Conservation (phyloP, 2,113 vertebrate genomes). For the Corythornis madagascariensis region DNA sequence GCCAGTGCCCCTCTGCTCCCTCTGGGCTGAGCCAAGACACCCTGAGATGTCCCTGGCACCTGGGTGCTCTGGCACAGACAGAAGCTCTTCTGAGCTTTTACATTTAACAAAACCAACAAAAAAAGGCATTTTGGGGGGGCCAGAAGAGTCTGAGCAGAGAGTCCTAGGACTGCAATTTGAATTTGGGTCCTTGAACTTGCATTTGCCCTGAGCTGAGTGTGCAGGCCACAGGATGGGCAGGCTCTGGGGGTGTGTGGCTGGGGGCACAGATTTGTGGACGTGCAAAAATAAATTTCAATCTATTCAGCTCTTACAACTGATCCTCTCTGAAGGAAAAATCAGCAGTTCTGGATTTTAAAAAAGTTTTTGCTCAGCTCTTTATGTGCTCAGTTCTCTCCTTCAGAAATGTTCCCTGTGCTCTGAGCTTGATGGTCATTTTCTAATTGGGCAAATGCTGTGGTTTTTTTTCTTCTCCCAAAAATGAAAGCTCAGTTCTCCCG, state of each 20-base stretch:
- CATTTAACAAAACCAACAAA: fast-evolving
- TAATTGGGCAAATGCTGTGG: neutral
- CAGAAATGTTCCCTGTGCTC: neutral
- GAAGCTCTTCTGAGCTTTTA: neutral
- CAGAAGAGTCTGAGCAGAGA: neutral
- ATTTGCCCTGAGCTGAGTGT: neutral
- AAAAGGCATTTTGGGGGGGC: fast-evolving
- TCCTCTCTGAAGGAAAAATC: neutral
- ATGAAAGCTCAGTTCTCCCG: constrained; percentile 15
- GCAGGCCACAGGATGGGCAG: neutral
- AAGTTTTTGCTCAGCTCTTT: neutral
- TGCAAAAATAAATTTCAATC: neutral
- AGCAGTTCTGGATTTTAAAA: neutral
- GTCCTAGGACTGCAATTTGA: neutral
- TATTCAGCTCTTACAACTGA: neutral
- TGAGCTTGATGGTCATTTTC: neutral
- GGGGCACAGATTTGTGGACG: neutral
- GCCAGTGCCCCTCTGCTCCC: neutral
- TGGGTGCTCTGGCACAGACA: neutral
- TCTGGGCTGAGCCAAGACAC: neutral
- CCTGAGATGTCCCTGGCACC: fast-evolving
- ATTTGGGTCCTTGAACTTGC: neutral
- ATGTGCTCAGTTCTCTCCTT: neutral
- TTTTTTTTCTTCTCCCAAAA: neutral
- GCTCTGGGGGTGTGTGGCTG: fast-evolving